Evolutionary conservation across 2,888 invertebrate species (phyloP).

Genomic region (Dynastes hyllus): DNA sequence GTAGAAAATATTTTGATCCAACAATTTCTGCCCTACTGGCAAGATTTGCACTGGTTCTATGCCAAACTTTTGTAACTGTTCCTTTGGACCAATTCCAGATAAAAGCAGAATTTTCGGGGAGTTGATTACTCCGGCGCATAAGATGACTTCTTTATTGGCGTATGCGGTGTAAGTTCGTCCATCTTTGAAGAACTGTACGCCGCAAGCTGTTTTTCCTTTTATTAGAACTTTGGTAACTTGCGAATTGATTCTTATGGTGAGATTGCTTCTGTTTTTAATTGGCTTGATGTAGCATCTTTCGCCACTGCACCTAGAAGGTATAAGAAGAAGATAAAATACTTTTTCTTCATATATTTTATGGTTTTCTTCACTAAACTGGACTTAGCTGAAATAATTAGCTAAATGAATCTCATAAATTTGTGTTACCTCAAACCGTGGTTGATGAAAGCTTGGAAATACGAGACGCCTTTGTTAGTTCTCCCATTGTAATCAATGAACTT

Average conservation of each 20-base stretch:
- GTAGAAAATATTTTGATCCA: slow-evolving; percentile 62
- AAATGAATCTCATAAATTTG: background rate
- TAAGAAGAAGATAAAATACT: too few relatives aligned
- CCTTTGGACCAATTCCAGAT: slow-evolving; percentile 71
- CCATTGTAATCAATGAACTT: slow-evolving; percentile 77
- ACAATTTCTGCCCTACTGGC: slow-evolving; percentile 68
- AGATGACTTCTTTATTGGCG: slow-evolving; percentile 73
- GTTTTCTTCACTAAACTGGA: too few relatives aligned
- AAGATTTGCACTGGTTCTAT: slow-evolving; percentile 65
- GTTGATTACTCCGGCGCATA: slow-evolving; percentile 76
- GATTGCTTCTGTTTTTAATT: slow-evolving; percentile 7
- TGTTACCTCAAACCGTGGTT: slow-evolving; percentile 70
- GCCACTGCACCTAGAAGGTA: slow-evolving; percentile 50
- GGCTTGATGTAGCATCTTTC: slow-evolving; percentile 33
- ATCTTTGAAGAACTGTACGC: slow-evolving; percentile 65
- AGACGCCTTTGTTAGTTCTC: slow-evolving; percentile 72
- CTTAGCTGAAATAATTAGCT: too few relatives aligned
- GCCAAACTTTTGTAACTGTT: slow-evolving; percentile 61
- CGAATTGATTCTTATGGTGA: slow-evolving; percentile 63
- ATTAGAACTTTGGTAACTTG: slow-evolving; percentile 77
- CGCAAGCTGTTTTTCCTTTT: slow-evolving; percentile 72
- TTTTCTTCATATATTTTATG: too few relatives aligned
- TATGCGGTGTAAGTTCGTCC: slow-evolving; percentile 58
- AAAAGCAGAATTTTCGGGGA: slow-evolving; percentile 64
- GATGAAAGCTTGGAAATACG: slow-evolving; percentile 73